Base-by-base conservation (phyloP, 1,140 invertebrate genomes). In the Drosophila paulistorum region DNA sequence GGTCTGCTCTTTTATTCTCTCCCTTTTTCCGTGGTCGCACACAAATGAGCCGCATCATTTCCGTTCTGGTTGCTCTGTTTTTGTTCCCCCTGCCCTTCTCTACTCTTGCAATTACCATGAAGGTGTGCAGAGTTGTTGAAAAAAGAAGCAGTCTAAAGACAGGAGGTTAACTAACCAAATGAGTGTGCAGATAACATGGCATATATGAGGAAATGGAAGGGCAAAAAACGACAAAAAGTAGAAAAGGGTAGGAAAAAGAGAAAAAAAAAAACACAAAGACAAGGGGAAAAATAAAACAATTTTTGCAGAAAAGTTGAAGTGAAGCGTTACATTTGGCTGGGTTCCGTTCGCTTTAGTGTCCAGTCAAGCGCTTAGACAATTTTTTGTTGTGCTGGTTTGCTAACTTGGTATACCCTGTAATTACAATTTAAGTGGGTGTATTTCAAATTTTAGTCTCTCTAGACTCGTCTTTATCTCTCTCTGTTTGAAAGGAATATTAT, bases 11-110 rank as follows among this genome's bases (percentile, higher is more conserved):
- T 35, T 26, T 59, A 20, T 4, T 37, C n/a, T 33, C 13, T 57
- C 33, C 17, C 66, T 71, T 74, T 87, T 80, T 78, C 59, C 70
- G 84, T 75, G 80, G 84, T 68, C 65, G 61, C 67, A 83, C 77
- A 75, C 84, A 89, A 89, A 89, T 89, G 84, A 90, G 85, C 70
- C 79, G 83, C 84, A 89, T 89, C 77, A 81, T 75, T 89, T 89
- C 68, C 68, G 67, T 68, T 41, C 10, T 4, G 45, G 23, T 64
- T 55, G 13, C 13, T 62, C 54, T 58, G 48, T 20, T 37, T 65
- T 39, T 23, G 48, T 20, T n/a, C 17, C 42, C 17, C 42, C 7
- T 11, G 10, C 35, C 9, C 30, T 14, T 10, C 51, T 23, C 20
- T 1, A 30, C 2, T 39, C 41, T 14, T 48, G 10, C 10, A 3